Percentiles rank a stretch among this genome's conserved stretches.
Conservation (phyloP, 2,888 invertebrate genomes). For the Sarcophaga carnaria region DNA sequence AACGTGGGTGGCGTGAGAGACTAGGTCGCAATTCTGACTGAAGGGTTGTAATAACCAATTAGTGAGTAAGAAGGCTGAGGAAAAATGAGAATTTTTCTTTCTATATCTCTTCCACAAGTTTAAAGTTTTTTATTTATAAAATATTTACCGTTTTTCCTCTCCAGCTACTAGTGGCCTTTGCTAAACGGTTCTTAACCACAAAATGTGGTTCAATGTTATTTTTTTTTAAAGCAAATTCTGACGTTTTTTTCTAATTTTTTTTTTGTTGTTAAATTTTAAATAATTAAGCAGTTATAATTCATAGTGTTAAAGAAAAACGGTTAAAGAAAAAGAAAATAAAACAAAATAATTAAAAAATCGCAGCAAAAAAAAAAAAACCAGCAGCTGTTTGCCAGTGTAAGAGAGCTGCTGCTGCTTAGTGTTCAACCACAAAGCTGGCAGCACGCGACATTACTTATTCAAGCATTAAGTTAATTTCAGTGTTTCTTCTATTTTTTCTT, state of each 20-base stretch:
- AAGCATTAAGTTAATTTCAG: conserved; percentile 66
- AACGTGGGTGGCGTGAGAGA: too few species aligned
- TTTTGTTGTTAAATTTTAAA: not conserved
- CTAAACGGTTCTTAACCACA: not conserved
- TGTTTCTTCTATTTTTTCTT: not conserved
- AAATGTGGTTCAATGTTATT: conserved; percentile 14
- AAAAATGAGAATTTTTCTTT: too few species aligned
- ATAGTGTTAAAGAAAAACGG: conserved; percentile 9
- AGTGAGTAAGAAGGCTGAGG: too few species aligned
- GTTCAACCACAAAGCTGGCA: conserved; percentile 41
- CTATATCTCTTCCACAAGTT: too few species aligned
- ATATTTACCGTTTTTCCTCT: too few species aligned
- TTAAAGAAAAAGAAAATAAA: conserved; percentile 24
- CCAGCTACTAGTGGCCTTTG: not conserved
- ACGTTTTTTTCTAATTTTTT: not conserved
- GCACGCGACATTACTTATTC: conserved; percentile 72
- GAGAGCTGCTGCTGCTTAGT: conserved; percentile 35
- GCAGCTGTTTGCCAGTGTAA: conserved; percentile 23
- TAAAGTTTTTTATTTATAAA: too few species aligned
- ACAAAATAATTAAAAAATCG: conserved; percentile 28
- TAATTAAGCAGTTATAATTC: conserved; percentile 11
- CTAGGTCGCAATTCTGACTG: too few species aligned
- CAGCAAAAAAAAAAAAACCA: conserved; percentile 11
- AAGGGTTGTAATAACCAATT: too few species aligned
- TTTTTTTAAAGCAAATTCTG: not conserved